Conservation (phyloP, 1,140 invertebrate genomes). For the Ceratina japonica region DNA sequence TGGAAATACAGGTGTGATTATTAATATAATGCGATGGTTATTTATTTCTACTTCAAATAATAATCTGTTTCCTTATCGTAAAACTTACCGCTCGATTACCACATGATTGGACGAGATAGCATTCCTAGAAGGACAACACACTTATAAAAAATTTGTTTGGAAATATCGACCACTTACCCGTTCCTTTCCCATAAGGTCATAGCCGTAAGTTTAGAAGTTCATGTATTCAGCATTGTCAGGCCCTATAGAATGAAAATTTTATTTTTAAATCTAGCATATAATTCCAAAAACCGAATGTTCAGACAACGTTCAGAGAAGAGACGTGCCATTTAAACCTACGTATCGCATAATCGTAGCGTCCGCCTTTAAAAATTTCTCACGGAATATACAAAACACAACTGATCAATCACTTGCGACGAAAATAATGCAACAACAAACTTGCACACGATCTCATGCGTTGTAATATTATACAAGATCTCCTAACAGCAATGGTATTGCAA, state of each 20-base stretch:
- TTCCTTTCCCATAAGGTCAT: conserved; percentile 1
- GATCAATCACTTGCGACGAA: conserved; percentile 25
- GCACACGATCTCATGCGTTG: conserved; percentile 42
- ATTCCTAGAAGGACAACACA: conserved; percentile 58
- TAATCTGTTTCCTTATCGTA: neutral
- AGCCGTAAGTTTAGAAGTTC: conserved; percentile 43
- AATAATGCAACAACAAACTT: conserved; percentile 27
- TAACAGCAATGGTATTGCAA: conserved; percentile 29
- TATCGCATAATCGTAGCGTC: neutral
- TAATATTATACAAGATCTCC: conserved; percentile 14
- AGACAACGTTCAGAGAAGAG: conserved; percentile 1
- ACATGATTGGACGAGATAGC: conserved; percentile 13
- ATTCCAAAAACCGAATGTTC: conserved; percentile 1
- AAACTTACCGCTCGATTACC: conserved; percentile 28
- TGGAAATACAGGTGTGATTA: conserved; percentile 72
- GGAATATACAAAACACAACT: conserved; percentile 34
- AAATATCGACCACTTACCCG: conserved; percentile 49
- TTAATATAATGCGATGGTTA: conserved; percentile 47
- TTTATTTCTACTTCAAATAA: conserved; percentile 38
- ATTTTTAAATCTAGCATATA: neutral
- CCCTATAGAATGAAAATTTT: neutral
- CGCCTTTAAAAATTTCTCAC: conserved; percentile 20
- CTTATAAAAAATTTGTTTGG: conserved; percentile 39
- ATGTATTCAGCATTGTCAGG: conserved; percentile 20
- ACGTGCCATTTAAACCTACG: neutral